These are phyloP conservation scores for Cryptomyrus ogoouensis DNA, from an alignment of 2,113 vertebrate genomes.

Conservation along the genomic window DNA sequence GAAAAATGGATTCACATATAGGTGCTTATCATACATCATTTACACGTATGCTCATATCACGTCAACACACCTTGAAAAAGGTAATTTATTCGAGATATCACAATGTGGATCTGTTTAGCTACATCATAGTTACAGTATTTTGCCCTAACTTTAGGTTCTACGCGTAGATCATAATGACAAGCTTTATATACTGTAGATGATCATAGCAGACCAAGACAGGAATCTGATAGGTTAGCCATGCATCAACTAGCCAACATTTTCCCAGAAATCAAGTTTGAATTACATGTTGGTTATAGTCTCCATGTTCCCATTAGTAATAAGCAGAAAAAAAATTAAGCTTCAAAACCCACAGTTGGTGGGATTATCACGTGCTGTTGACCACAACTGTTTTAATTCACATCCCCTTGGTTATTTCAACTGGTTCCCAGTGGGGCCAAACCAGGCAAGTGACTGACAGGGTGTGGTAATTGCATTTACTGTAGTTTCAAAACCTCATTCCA, in stretches of 20 bases:
- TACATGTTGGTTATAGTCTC: neutral
- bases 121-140: neutral
- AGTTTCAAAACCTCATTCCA: neutral
- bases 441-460: neutral
- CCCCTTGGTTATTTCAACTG: neutral
- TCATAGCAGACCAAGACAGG: neutral
- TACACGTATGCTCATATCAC: neutral
- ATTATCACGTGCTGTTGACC: neutral
- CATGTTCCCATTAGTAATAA: neutral
- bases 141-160: neutral
- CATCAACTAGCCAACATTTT: neutral
- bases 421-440: neutral
- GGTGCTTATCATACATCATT: neutral
- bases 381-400: neutral
- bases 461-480: neutral
- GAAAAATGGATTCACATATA: conserved; percentile 6
- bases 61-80: neutral
- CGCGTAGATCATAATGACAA: neutral
- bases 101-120: neutral
- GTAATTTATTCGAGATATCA: neutral
- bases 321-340: neutral
- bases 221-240: neutral
- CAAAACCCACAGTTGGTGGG: neutral
- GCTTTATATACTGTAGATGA: neutral
- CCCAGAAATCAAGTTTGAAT: neutral